Conservation (phyloP, 1,140 invertebrate species). For the Tribolium madens region DNA sequence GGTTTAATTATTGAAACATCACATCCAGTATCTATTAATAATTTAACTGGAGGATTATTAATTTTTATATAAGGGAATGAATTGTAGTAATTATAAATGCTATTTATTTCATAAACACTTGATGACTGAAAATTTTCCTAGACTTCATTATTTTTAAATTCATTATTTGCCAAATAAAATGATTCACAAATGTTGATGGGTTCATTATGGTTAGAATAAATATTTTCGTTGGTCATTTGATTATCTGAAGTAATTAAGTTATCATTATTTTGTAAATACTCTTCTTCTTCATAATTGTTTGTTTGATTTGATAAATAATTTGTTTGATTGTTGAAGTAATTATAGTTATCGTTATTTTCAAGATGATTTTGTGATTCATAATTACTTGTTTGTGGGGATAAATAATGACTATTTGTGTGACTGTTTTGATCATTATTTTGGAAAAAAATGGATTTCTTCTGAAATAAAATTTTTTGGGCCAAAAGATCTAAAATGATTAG, state of each 20-base stretch:
- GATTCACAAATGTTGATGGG: not conserved
- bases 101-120: too few species aligned
- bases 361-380: slow-evolving; percentile 8
- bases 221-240: not conserved
- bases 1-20: too few species aligned
- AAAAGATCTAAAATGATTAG: not conserved
- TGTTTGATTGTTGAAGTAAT: not conserved
- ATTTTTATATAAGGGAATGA: too few species aligned
- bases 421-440: not conserved
- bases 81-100: too few species aligned
- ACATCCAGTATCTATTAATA: too few species aligned
- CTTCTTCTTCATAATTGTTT: not conserved
- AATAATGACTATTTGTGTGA: not conserved
- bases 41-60: too few species aligned
- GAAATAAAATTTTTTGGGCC: slow-evolving; percentile 11
- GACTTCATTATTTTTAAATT: not conserved
- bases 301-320: not conserved
- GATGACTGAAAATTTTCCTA: too few species aligned
- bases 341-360: slow-evolving; percentile 19
- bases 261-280: not conserved
- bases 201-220: not conserved
- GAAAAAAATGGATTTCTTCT: not conserved
- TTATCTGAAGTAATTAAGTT: not conserved
- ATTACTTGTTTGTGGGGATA: slow-evolving; percentile 9
- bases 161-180: not conserved